These are phyloP conservation scores for Carterocephalus palaemon DNA, from an alignment of 2,888 invertebrate species.

Conservation along the genomic window DNA sequence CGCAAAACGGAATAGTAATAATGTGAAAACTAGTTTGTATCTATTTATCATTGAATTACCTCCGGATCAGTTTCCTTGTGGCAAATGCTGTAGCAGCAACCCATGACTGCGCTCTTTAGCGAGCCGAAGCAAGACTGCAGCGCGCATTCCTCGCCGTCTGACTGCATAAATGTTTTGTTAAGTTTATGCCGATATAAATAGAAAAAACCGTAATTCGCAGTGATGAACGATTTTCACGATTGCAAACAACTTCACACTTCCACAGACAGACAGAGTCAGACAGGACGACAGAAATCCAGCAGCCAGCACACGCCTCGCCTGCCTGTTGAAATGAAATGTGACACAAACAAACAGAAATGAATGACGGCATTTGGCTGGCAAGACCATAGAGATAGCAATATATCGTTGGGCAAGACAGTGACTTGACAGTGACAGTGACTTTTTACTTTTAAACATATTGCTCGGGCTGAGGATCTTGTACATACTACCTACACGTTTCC, in stretches of 20 bases:
- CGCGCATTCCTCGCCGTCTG: slow-evolving; percentile 63
- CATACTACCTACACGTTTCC: too few relatives aligned
- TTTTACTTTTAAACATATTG: too few relatives aligned
- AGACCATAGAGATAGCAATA: too few relatives aligned
- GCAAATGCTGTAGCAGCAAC: slow-evolving; percentile 86
- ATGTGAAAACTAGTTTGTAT: slow-evolving; percentile 1
- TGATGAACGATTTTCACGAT: slow-evolving; percentile 38
- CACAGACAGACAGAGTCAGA: slow-evolving; percentile 8
- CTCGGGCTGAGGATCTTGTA: too few relatives aligned
- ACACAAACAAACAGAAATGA: too few relatives aligned
- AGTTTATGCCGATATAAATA: slow-evolving; percentile 64
- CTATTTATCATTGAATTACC: slow-evolving; percentile 59
- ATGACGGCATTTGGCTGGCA: too few relatives aligned
- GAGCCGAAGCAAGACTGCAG: slow-evolving; percentile 75
- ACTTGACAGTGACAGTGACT: too few relatives aligned
- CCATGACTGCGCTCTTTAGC: slow-evolving; percentile 77
- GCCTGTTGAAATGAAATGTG: too few relatives aligned
- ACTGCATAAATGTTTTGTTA: slow-evolving; percentile 73
- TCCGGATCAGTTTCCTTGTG: slow-evolving; percentile 84
- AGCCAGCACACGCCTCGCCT: slow-evolving; percentile 16
- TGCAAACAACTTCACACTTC: slow-evolving; percentile 29
- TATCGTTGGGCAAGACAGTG: too few relatives aligned
- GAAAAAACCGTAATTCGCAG: slow-evolving; percentile 58
- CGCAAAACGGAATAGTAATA: too few relatives aligned
- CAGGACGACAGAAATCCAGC: slow-evolving; percentile 8